A percentile compares a stretch with the other conserved stretches of the same genome.
Evolutionary conservation across 2,113 vertebrate species (phyloP).

Genomic region (Prietella phreatophila): DNA sequence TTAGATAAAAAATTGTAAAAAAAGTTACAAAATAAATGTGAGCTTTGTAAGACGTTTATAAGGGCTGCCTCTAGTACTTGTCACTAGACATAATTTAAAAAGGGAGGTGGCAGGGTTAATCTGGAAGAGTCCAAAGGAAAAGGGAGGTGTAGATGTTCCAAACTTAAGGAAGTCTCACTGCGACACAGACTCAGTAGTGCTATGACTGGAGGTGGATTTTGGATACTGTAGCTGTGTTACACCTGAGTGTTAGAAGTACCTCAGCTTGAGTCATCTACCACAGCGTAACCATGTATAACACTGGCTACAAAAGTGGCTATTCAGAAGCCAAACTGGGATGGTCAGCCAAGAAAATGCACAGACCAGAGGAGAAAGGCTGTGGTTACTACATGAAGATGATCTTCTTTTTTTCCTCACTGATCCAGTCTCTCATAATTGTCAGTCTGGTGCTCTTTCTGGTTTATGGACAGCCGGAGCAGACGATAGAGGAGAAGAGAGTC

Average conservation of each 20-base stretch:
- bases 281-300: slow-evolving; percentile 72
- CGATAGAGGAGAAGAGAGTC: slow-evolving; percentile 67
- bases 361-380: slow-evolving; percentile 68
- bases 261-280: neutral
- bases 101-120: slow-evolving; percentile 7
- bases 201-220: neutral
- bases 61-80: neutral
- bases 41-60: neutral
- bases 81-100: slow-evolving; percentile 4
- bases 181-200: neutral
- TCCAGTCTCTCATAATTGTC: slow-evolving; percentile 90
- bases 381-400: slow-evolving; percentile 86
- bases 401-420: slow-evolving; percentile 89
- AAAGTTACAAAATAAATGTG: neutral
- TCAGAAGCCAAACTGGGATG: slow-evolving; percentile 69
- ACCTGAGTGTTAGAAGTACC: neutral
- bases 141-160: slow-evolving; percentile 31
- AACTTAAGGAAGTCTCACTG: slow-evolving; percentile 15
- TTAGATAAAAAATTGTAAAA: neutral
- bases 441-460: slow-evolving; percentile 92
- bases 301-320: slow-evolving; percentile 67
- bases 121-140: slow-evolving; percentile 24
- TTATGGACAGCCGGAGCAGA: slow-evolving; percentile 79
- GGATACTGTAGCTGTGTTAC: neutral
- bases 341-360: slow-evolving; percentile 64